These are phyloP conservation scores for Argopecten irradians DNA, from an alignment of 1,140 invertebrate genomes.

Conservation along the genomic window DNA sequence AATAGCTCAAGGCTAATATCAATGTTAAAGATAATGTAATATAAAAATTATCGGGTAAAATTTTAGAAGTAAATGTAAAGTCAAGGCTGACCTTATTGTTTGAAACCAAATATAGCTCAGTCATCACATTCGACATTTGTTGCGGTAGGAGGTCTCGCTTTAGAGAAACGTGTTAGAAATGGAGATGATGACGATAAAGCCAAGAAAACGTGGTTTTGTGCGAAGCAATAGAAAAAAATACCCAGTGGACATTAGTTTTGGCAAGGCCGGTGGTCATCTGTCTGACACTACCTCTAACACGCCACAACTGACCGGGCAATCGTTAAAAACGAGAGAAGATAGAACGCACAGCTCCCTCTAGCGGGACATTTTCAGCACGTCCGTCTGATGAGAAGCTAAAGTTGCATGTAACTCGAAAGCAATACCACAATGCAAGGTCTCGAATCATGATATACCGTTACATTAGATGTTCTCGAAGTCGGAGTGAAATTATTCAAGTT, in stretches of 20 bases:
- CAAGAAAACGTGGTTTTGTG: not conserved
- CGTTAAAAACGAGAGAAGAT: not conserved
- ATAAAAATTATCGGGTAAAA: too few relatives aligned
- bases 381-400: not conserved
- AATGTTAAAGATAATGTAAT: too few relatives aligned
- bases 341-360: not conserved
- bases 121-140: too few relatives aligned
- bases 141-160: too few relatives aligned
- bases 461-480: too few relatives aligned
- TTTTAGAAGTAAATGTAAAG: too few relatives aligned
- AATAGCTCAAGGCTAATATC: too few relatives aligned
- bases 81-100: too few relatives aligned
- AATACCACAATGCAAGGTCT: not conserved
- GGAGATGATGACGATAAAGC: not conserved
- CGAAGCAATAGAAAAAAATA: not conserved
- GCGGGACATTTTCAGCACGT: not conserved
- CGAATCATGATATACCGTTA: not conserved
- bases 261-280: not conserved
- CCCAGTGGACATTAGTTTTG: conserved; percentile 14
- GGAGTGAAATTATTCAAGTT: too few relatives aligned
- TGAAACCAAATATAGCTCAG: too few relatives aligned
- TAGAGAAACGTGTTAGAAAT: not conserved
- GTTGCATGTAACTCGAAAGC: not conserved
- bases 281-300: not conserved
- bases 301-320: not conserved